Conservation (phyloP, 2,888 invertebrate genomes). For the Dysmachus trigonus region DNA sequence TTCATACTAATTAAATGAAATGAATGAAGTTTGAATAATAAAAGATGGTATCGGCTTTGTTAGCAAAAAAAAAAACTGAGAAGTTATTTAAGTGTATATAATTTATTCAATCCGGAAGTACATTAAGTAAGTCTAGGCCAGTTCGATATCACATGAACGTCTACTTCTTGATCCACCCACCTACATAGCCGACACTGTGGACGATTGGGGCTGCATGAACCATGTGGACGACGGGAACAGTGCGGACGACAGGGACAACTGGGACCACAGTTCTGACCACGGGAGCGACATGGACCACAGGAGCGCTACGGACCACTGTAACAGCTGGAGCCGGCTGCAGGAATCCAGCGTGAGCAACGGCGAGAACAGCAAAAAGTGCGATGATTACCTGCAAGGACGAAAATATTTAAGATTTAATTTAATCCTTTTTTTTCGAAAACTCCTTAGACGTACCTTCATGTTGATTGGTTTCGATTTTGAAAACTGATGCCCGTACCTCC, state of each 20-base stretch:
- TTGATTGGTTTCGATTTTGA: background rate
- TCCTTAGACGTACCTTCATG: background rate
- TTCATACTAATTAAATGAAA: background rate
- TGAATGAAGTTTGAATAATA: background rate
- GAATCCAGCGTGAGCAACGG: conserved; percentile 9
- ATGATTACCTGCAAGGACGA: background rate
- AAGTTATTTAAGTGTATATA: background rate
- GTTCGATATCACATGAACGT: background rate
- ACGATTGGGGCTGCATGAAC: background rate
- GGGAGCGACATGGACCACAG: background rate
- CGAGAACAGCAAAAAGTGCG: background rate
- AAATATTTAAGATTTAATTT: background rate
- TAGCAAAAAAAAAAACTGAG: background rate
- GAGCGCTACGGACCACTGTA: background rate
- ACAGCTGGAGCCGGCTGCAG: background rate
- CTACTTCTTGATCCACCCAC: conserved; percentile 18
- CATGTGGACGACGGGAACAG: background rate
- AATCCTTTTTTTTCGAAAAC: background rate
- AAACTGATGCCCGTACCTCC: background rate
- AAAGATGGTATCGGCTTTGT: background rate
- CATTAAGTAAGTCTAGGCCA: background rate
- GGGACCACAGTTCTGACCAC: background rate
- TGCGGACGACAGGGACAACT: background rate
- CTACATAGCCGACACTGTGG: background rate
- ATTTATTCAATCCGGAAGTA: background rate